Conservation (phyloP, 2,888 invertebrate genomes). For the Chelonus formosanus region DNA sequence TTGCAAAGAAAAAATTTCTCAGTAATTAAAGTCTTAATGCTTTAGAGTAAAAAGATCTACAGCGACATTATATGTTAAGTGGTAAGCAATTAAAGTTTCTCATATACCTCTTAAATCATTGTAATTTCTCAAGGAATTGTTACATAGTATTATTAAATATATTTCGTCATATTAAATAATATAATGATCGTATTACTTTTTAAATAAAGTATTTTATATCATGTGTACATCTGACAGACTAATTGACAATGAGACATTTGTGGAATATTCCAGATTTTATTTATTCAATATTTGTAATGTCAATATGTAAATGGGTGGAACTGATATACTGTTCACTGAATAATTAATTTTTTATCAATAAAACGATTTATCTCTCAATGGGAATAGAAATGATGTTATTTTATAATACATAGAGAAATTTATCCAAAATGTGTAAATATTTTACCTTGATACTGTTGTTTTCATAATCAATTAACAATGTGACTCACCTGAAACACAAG, state of each 20-base stretch:
- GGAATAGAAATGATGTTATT: conserved; percentile 2
- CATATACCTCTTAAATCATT: conserved; percentile 26
- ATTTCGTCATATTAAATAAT: conserved; percentile 4
- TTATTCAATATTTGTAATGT: too few species aligned
- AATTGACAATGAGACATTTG: too few species aligned
- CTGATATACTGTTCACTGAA: not conserved
- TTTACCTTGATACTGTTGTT: conserved; percentile 28
- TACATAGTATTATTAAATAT: conserved; percentile 35
- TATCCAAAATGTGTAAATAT: not conserved
- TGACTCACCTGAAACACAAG: conserved; percentile 43
- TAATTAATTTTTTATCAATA: not conserved
- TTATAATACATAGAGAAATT: too few species aligned
- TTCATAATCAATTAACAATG: conserved; percentile 13
- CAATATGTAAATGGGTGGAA: too few species aligned
- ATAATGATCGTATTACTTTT: not conserved
- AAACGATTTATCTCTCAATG: not conserved
- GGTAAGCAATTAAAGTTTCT: conserved; percentile 38
- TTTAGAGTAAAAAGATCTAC: conserved; percentile 24
- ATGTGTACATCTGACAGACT: too few species aligned
- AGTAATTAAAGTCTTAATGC: conserved; percentile 38
- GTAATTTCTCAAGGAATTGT: conserved; percentile 49
- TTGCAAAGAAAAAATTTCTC: conserved; percentile 36
- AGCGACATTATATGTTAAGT: conserved; percentile 43
- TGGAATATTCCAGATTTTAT: too few species aligned
- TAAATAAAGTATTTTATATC: too few species aligned